Percentiles rank a stretch among this genome's conserved stretches.
Evolutionary conservation across 2,888 invertebrate species (phyloP).

Genomic region (Leptopilina syphax): DNA sequence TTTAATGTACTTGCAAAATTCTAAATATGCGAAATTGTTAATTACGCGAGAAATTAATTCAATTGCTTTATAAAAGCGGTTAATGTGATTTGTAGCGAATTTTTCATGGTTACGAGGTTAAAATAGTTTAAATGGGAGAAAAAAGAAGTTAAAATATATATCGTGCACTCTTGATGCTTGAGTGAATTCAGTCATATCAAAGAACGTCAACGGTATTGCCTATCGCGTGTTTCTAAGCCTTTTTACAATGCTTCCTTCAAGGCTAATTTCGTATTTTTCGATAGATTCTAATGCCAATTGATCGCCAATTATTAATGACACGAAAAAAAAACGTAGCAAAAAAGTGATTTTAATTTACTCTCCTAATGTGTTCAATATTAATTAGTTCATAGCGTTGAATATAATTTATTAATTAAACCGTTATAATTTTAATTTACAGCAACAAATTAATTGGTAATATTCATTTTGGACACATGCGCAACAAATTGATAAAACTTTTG

Average conservation of each 20-base stretch:
- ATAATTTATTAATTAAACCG: too few species aligned
- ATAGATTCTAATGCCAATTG: not conserved
- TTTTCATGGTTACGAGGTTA: not conserved
- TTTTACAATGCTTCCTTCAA: constrained; percentile 49
- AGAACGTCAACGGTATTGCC: not conserved
- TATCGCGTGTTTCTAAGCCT: constrained; percentile 46
- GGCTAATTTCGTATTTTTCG: constrained; percentile 37
- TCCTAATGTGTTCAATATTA: too few species aligned
- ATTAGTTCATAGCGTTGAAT: too few species aligned
- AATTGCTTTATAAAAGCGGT: not conserved
- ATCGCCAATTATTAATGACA: not conserved
- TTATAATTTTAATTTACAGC: too few species aligned
- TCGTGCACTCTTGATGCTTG: constrained; percentile 50
- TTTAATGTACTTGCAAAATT: too few species aligned
- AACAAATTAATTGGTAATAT: too few species aligned
- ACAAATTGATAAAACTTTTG: too few species aligned
- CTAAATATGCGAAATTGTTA: not conserved
- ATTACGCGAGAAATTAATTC: not conserved
- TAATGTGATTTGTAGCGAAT: not conserved
- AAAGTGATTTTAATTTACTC: not conserved
- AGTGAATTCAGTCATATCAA: constrained; percentile 54
- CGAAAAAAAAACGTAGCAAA: not conserved
- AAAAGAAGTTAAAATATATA: constrained; percentile 13
- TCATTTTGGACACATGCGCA: too few species aligned
- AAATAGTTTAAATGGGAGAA: not conserved